phyloP scores from a whole-genome alignment of 2,888 invertebrate genomes.

The Drosophila rubida region DNA sequence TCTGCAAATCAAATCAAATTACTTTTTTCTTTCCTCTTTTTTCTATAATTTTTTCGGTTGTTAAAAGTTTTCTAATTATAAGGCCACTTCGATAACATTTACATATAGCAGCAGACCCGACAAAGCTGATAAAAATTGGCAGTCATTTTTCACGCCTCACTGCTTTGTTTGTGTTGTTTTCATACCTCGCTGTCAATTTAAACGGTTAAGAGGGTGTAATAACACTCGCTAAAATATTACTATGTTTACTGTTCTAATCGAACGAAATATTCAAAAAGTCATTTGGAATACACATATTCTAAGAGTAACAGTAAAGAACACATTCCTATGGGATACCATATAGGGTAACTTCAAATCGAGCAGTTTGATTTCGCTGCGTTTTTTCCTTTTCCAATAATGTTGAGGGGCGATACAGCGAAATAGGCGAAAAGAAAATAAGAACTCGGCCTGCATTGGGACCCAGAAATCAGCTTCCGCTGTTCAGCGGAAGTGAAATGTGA shows the following conservation, averaged over 20 bases:
- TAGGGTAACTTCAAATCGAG: conserved; percentile 5
- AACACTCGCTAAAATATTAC: not conserved
- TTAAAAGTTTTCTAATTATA: conserved; percentile 60
- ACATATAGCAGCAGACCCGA: conserved; percentile 24
- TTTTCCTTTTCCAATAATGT: not conserved
- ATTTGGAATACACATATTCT: too few relatives aligned
- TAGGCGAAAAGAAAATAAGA: conserved; percentile 31
- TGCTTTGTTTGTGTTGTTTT: conserved; percentile 22
- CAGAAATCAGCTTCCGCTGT: conserved; percentile 57
- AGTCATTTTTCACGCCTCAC: conserved; percentile 49
- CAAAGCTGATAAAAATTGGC: conserved; percentile 25
- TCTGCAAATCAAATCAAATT: conserved; percentile 18
- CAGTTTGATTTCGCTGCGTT: not conserved
- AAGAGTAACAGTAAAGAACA: too few relatives aligned
- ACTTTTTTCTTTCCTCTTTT: conserved; percentile 1
- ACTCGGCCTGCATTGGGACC: conserved; percentile 7
- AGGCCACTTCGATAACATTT: conserved; percentile 40
- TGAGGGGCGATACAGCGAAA: conserved; percentile 14
- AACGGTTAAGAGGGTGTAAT: not conserved
- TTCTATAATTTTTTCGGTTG: conserved; percentile 13
- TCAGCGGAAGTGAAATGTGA: conserved; percentile 60
- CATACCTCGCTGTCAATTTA: not conserved
- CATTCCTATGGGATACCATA: too few relatives aligned
- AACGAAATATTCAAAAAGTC: not conserved
- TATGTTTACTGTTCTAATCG: too few relatives aligned